Percentiles rank a stretch among this genome's conserved stretches.
Evolutionary conservation across 2,888 invertebrate species (phyloP).

Genomic region (Nipponacmea schrenckii): DNA sequence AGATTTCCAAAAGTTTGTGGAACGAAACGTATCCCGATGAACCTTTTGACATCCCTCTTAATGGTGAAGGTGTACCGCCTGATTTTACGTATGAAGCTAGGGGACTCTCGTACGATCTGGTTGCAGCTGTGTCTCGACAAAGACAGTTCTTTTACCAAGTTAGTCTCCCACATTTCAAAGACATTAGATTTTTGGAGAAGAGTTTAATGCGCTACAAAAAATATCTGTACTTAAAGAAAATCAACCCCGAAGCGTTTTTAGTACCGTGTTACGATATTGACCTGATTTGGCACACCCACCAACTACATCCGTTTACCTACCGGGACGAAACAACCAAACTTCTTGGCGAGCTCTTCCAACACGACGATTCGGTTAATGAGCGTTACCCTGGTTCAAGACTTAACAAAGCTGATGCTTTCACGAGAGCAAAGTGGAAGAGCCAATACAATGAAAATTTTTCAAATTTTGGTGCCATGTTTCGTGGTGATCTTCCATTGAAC

Average conservation of each 20-base stretch:
- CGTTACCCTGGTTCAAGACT: slow-evolving; percentile 67
- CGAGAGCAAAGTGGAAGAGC: slow-evolving; percentile 64
- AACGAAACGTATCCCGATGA: slow-evolving; percentile 45
- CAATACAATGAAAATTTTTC: slow-evolving; percentile 67
- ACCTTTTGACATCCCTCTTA: slow-evolving; percentile 45
- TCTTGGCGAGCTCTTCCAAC: slow-evolving; percentile 65
- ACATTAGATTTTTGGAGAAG: slow-evolving; percentile 65
- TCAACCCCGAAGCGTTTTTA: slow-evolving; percentile 67
- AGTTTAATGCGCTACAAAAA: slow-evolving; percentile 66
- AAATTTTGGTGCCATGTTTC: slow-evolving; percentile 69
- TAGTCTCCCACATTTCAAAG: slow-evolving; percentile 69
- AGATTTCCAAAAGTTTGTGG: slow-evolving; percentile 39
- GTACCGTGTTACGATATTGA: slow-evolving; percentile 71
- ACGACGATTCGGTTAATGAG: slow-evolving; percentile 70
- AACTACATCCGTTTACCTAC: slow-evolving; percentile 63
- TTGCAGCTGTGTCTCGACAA: slow-evolving; percentile 67
- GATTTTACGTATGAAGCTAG: slow-evolving; percentile 17
- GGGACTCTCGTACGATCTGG: slow-evolving; percentile 64
- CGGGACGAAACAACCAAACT: slow-evolving; percentile 46
- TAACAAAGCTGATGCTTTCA: slow-evolving; percentile 62
- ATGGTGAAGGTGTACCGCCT: slow-evolving; percentile 18
- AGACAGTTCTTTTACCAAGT: slow-evolving; percentile 69
- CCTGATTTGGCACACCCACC: slow-evolving; percentile 70
- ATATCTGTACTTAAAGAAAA: slow-evolving; percentile 67
- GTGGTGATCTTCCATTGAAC: slow-evolving; percentile 68